Base-by-base conservation (phyloP, 2,113 vertebrate genomes). In the Paedocypris sp. region DNA sequence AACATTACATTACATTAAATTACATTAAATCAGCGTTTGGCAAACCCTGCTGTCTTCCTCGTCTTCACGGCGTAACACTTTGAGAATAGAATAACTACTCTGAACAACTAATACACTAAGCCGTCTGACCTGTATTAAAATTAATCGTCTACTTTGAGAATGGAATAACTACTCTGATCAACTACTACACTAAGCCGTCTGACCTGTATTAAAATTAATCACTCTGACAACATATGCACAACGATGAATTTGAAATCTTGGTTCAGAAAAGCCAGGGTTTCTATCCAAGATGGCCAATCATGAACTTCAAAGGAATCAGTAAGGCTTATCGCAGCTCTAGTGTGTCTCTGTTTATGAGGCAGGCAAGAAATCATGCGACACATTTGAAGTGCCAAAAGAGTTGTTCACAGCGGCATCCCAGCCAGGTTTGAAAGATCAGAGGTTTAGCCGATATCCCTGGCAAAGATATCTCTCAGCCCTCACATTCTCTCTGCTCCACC, bases 301-400 rank as follows among this genome's bases (percentile, higher is more conserved):
- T 32, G 29, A 53, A 60, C 41, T 57, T 68, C 54, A 54, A 60
- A 68, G 45, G 38, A 48, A 51, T 64, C 43, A 23, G 48, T 23
- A 43, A 36, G 38, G 49, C 56, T 64, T 56, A 68, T 72, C 69
- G 29, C 36, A 57, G 50, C 42, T 61, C 56, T 43, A 47, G 33
- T 33, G 26, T 64, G 61, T 43, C 12, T 43, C 23, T 61, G 31
- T 68, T 49, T 72, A 49, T 46, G 23, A 66, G 32, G 49, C 29
- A 49, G 31, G 48, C 33, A 42, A 60, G 54, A 72, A 60, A 61
- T 68, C 69, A 72, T 56, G 39, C 19, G 25, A 54, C 64, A 54
- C 56, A 60, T 60, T 62, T 52, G 47, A 66, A 71, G 59, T 63
- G 59, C 47, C 64, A 59, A 33, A 12, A 54, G 68, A 66, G 50